These are phyloP conservation scores for Lasioglossum vierecki DNA, from an alignment of 2,888 invertebrate genomes.

Conservation along the genomic window DNA sequence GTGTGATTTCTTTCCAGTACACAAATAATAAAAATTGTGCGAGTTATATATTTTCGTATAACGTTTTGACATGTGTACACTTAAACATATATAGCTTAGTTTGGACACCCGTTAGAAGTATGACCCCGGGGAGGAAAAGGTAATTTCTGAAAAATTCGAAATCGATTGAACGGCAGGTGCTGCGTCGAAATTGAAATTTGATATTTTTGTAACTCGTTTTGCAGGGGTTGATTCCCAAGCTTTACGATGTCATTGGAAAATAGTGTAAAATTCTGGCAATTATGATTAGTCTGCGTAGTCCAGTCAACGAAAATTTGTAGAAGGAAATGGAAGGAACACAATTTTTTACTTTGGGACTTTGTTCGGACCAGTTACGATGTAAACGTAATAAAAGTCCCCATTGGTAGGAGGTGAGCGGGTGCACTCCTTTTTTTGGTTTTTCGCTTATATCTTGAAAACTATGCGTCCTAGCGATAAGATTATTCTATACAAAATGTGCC, in stretches of 20 bases:
- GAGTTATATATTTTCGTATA: background rate
- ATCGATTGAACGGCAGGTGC: background rate
- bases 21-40: background rate
- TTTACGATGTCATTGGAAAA: background rate
- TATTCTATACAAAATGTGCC: no score
- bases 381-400: no score
- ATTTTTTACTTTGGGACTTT: no score
- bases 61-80: no score
- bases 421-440: no score
- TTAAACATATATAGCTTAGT: background rate
- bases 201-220: background rate
- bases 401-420: no score
- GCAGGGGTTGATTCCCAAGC: background rate
- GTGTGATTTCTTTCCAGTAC: background rate
- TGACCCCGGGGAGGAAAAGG: background rate
- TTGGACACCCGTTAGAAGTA: background rate
- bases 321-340: no score
- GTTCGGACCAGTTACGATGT: no score
- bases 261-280: background rate
- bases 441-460: no score
- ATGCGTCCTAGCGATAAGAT: no score
- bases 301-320: no score
- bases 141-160: background rate
- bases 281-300: no score
- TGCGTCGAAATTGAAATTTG: background rate